Evolutionary conservation across 2,888 invertebrate species (phyloP), one percentile per base, ranked within the genome.

Genomic region (Thereva unica): DNA sequence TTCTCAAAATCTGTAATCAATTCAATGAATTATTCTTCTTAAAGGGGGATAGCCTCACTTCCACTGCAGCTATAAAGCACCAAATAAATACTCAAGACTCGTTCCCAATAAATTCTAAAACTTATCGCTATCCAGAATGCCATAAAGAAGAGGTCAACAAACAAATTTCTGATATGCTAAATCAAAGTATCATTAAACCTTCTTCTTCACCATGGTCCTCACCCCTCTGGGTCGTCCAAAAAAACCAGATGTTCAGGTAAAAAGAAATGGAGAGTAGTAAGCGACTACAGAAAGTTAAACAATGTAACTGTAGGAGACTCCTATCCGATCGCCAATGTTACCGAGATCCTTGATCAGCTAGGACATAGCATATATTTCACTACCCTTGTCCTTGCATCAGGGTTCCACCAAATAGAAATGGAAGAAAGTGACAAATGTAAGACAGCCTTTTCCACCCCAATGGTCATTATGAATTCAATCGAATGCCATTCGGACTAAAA

Each of bases 111-210:
- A 64, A 67, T 12, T 50, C 50, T 1, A 67, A 66, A 57, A 47
- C 54, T 6, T 71, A 70, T 40, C 59, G 68, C n/a, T 68, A 70
- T 44, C 70, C 68, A n/a, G 65, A 70, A 61, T 41, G 56, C 9
- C 70, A 70, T 52, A 67, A 68, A 57, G 23, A 40, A 8, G 70
- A 70, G 50, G 66, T 70, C 2, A 35, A 64, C 9, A 49, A 8
- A 40, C 75, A 76, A 73, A 73, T 76, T 5, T 53, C 71, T 47
- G 71, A 74, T 68, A 73, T 76, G 72, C 59, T 76, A 52, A 50
- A 72, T 7, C 69, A 68, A 10, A 45, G 56, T 4, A 65, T 64
- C 4, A 64, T 66, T 10, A 55, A 23, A 23, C 23, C 35, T 1
- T 70, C 69, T 38, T 42, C 40, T 23, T 71, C 70, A 34, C 71